phyloP scores from a whole-genome alignment of 2,113 vertebrate species.

The Scalopus aquaticus region DNA sequence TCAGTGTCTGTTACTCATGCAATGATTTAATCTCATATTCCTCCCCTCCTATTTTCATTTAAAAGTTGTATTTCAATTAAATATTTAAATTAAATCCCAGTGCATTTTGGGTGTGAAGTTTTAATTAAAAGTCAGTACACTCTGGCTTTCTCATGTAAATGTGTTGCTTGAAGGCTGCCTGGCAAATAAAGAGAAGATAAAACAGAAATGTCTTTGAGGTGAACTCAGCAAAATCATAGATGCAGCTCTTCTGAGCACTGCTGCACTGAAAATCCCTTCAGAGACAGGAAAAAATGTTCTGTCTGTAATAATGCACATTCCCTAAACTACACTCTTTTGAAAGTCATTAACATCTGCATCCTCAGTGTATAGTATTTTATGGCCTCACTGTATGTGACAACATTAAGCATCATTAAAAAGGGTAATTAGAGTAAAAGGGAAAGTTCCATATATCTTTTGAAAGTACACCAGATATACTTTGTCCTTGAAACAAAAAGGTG shows the following conservation, averaged over 20 bases:
- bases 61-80: conserved; percentile 55
- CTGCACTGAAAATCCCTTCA: background rate
- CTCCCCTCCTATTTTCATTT: conserved; percentile 28
- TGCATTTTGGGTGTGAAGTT: conserved; percentile 62
- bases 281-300: background rate
- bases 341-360: conserved; percentile 43
- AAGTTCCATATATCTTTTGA: conserved; percentile 51
- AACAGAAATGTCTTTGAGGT: conserved; percentile 74
- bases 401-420: conserved; percentile 59
- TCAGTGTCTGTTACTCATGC: background rate
- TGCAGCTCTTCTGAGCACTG: conserved; percentile 14
- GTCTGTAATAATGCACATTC: background rate
- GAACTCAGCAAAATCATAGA: conserved; percentile 55
- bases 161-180: conserved; percentile 73
- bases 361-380: conserved; percentile 10
- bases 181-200: conserved; percentile 74
- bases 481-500: conserved; percentile 61
- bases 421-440: conserved; percentile 56
- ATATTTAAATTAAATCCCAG: conserved; percentile 69
- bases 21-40: background rate
- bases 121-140: conserved; percentile 83
- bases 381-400: conserved; percentile 41
- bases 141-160: conserved; percentile 73
- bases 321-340: conserved; percentile 21
- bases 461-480: conserved; percentile 32